These are phyloP conservation scores for Xenopus tropicalis DNA, from an alignment of 2,113 vertebrate species.

Conservation along the genomic window UCB_Xtro_10.0 CM004451.2:71279501-71280000, in stretches of 20 bases:
- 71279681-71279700: slow-evolving; percentile 23
- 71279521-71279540: slow-evolving; percentile 35
- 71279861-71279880: slow-evolving; percentile 32
- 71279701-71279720: slow-evolving; percentile 26
- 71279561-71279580: slow-evolving; percentile 11
- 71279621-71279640: slow-evolving; percentile 41
- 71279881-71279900: slow-evolving; percentile 29
- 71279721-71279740: slow-evolving; percentile 36
- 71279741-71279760: slow-evolving; percentile 29
- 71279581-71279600: slow-evolving; percentile 1
- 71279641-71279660: slow-evolving; percentile 37
- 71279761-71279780: slow-evolving; percentile 46
- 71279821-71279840: slow-evolving; percentile 35
- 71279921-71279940: not conserved
- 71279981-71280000: too few relatives aligned
- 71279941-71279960: too few relatives aligned
- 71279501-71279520: slow-evolving; percentile 33
- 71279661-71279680: slow-evolving; percentile 34
- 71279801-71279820: slow-evolving; percentile 45
- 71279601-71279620: slow-evolving; percentile 25
- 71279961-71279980: too few relatives aligned
- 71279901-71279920: slow-evolving; percentile 27
- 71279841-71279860: slow-evolving; percentile 38
- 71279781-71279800: slow-evolving; percentile 29
- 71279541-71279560: slow-evolving; percentile 1